Evolutionary conservation across 2,113 vertebrate species (phyloP).

Genomic region (Phalacrocorax pelagicus): DNA sequence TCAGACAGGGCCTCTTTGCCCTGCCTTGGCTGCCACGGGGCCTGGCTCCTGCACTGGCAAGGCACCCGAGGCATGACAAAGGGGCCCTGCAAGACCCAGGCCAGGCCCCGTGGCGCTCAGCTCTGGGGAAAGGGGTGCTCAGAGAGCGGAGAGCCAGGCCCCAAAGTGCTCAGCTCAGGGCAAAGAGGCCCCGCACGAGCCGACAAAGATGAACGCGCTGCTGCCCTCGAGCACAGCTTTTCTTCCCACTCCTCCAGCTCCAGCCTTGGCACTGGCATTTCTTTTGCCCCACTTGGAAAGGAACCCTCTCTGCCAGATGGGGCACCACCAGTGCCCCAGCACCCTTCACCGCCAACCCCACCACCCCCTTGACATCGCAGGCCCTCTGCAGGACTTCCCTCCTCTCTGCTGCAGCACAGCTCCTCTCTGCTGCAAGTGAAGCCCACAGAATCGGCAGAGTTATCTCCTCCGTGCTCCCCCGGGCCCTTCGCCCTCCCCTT

Average conservation of each 20-base stretch:
- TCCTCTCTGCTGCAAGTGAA: too few species aligned
- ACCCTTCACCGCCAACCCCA: too few species aligned
- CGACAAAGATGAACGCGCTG: too few species aligned
- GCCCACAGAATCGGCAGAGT: too few species aligned
- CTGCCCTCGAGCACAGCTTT: background rate
- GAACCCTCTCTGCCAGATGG: too few species aligned
- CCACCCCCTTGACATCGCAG: too few species aligned
- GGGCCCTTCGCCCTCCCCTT: too few species aligned
- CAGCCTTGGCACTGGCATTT: background rate
- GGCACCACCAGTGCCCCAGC: background rate
- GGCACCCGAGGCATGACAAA: background rate
- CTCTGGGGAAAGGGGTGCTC: background rate
- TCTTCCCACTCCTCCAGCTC: background rate
- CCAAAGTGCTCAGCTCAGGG: accelerated
- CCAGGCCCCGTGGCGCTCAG: background rate
- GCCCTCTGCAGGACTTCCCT: background rate
- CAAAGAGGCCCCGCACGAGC: too few species aligned
- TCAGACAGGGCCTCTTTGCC: background rate
- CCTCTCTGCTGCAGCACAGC: too few species aligned
- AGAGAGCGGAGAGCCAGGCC: background rate
- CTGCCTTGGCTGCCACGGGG: background rate
- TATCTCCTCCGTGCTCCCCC: too few species aligned
- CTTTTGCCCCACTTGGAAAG: background rate
- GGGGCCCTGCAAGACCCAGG: background rate
- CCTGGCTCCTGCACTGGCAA: background rate